A percentile compares a stretch with the other conserved stretches of the same genome.
Evolutionary conservation across 2,113 vertebrate species (phyloP).

Genomic region (Progne subis): DNA sequence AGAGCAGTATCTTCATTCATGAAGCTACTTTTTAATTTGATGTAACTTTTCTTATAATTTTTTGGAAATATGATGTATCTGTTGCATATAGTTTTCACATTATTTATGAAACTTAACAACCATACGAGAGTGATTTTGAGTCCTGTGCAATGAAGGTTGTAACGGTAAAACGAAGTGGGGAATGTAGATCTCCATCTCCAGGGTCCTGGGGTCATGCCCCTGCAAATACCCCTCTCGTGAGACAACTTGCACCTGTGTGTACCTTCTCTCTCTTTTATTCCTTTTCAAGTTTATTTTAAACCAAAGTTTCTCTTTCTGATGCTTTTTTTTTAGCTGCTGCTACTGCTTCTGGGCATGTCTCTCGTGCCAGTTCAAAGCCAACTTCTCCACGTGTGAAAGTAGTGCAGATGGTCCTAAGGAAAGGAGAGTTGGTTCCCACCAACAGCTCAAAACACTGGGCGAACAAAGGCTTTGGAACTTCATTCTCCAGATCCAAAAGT

Average conservation of each 20-base stretch:
- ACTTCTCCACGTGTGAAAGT: neutral
- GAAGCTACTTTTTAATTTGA: constrained; percentile 89
- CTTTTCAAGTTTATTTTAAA: constrained; percentile 63
- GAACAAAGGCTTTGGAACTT: neutral
- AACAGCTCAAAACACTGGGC: neutral
- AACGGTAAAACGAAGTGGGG: constrained; percentile 71
- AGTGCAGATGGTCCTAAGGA: neutral
- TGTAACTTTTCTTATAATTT: constrained; percentile 82
- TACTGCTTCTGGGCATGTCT: constrained; percentile 61
- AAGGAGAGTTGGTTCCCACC: constrained; percentile 21
- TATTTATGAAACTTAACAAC: constrained; percentile 85
- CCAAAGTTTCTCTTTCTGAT: constrained; percentile 70
- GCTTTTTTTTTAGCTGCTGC: constrained; percentile 62
- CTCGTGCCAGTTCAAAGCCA: neutral
- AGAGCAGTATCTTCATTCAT: constrained; percentile 82
- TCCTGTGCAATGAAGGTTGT: constrained; percentile 77
- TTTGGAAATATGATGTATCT: constrained; percentile 75
- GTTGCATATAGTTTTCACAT: constrained; percentile 82
- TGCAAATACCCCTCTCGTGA: constrained; percentile 51
- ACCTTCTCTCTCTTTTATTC: constrained; percentile 53
- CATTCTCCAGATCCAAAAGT: neutral
- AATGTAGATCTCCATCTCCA: constrained; percentile 49
- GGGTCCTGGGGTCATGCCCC: constrained; percentile 60
- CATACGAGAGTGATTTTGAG: constrained; percentile 77
- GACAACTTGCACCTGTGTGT: constrained; percentile 57